These are phyloP conservation scores for Agrotis exclamationis DNA, from an alignment of 2,888 invertebrate genomes.

Conservation along the genomic window DNA sequence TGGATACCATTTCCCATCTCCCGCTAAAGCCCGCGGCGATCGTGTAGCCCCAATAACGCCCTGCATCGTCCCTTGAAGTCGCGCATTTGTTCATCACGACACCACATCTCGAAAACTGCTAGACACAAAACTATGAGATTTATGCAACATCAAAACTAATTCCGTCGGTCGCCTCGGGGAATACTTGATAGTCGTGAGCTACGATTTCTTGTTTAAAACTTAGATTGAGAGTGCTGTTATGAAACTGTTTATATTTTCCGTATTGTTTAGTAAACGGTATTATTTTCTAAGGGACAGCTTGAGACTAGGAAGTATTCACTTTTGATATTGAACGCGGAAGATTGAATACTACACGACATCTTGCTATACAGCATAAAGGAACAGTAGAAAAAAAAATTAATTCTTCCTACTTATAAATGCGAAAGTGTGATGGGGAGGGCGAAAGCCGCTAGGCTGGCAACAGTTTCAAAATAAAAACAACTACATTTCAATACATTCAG, in stretches of 20 bases:
- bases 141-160: conserved; percentile 70
- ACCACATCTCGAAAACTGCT: conserved; percentile 72
- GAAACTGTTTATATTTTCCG: conserved; percentile 54
- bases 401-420: no score
- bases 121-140: conserved; percentile 74
- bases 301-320: conserved; percentile 1
- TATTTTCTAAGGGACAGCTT: conserved; percentile 14
- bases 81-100: conserved; percentile 75
- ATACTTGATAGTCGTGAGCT: conserved; percentile 61
- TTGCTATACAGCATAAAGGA: not conserved
- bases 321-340: not conserved
- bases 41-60: conserved; percentile 80
- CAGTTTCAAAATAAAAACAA: not conserved
- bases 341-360: not conserved
- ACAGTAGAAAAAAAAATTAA: not conserved
- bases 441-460: no score
- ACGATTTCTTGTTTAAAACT: conserved; percentile 60
- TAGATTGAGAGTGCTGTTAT: conserved; percentile 61
- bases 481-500: not conserved
- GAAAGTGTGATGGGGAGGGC: no score
- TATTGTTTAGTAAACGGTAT: conserved; percentile 40
- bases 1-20: conserved; percentile 66
- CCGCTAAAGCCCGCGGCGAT: conserved; percentile 73
- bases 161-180: conserved; percentile 53
- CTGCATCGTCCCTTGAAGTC: conserved; percentile 69